phyloP scores from a whole-genome alignment of 2,113 vertebrate species.

The Crotophaga sulcirostris region DNA sequence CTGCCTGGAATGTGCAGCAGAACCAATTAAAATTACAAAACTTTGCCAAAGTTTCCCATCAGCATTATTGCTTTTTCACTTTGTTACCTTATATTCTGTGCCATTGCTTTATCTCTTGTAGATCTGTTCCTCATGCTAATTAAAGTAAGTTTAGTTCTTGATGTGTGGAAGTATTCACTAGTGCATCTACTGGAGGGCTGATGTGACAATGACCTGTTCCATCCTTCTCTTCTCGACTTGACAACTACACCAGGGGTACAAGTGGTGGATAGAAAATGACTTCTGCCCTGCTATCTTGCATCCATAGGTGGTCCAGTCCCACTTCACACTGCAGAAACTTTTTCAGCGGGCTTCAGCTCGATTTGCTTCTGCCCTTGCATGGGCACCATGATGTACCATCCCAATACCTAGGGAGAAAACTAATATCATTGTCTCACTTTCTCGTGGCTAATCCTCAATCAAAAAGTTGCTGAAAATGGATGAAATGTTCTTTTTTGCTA shows the following conservation, averaged over 20 bases:
- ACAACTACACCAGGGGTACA: too few relatives aligned
- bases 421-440: background rate
- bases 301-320: background rate
- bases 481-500: background rate
- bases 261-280: background rate
- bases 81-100: constrained; percentile 10
- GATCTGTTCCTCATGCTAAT: background rate
- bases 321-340: background rate
- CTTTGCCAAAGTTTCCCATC: constrained; percentile 15
- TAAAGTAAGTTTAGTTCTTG: background rate
- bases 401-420: background rate
- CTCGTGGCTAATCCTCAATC: background rate
- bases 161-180: background rate
- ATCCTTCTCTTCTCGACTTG: background rate
- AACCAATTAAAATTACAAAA: constrained; percentile 41
- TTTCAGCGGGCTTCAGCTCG: background rate
- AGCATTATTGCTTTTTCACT: background rate
- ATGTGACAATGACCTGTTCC: background rate
- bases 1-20: background rate
- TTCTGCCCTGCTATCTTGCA: background rate
- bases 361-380: background rate
- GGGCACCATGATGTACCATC: background rate
- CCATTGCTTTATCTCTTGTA: background rate
- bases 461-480: background rate
- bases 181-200: background rate